Conservation (phyloP, 2,888 invertebrate species). For the Nymphalis polychloros region DNA sequence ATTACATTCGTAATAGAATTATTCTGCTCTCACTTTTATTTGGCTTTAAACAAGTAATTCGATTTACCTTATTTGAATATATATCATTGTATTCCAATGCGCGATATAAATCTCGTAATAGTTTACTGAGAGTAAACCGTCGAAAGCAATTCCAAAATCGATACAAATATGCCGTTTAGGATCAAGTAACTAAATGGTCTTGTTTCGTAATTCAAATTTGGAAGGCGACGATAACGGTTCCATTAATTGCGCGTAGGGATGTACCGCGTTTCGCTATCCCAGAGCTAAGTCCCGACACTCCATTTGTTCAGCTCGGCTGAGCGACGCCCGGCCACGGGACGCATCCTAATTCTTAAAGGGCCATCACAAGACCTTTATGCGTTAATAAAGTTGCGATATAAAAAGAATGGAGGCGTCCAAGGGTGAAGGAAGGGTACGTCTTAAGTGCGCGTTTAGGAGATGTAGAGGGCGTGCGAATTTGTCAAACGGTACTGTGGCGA, state of each 20-base stretch:
- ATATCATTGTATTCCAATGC: slow-evolving; percentile 16
- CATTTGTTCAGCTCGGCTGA: slow-evolving; percentile 74
- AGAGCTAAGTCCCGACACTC: slow-evolving; percentile 65
- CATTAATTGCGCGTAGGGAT: slow-evolving; percentile 70
- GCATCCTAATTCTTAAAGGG: slow-evolving; percentile 81
- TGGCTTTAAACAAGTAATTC: slow-evolving; percentile 41
- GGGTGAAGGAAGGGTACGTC: slow-evolving; percentile 79
- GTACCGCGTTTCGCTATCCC: slow-evolving; percentile 56
- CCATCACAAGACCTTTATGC: slow-evolving; percentile 81
- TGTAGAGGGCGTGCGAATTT: slow-evolving; percentile 80
- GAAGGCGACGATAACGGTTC: slow-evolving; percentile 60
- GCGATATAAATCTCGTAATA: slow-evolving; percentile 18
- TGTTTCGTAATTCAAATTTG: slow-evolving; percentile 65
- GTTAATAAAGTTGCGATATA: slow-evolving; percentile 82
- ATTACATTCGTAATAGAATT: slow-evolving; percentile 73
- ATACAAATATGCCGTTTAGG: slow-evolving; percentile 23
- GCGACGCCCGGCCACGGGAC: slow-evolving; percentile 68
- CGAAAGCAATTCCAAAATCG: slow-evolving; percentile 25
- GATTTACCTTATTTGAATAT: slow-evolving; percentile 21
- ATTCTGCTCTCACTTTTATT: slow-evolving; percentile 44
- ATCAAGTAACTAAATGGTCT: slow-evolving; percentile 26
- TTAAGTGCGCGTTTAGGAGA: slow-evolving; percentile 80
- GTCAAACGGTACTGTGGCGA: slow-evolving; percentile 71
- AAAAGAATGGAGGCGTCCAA: slow-evolving; percentile 80
- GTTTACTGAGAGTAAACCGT: slow-evolving; percentile 19